A percentile compares a stretch with the other conserved stretches of the same genome.
Evolutionary conservation across 2,888 invertebrate genomes (phyloP).

Genomic region (Sthenelais limicola): DNA sequence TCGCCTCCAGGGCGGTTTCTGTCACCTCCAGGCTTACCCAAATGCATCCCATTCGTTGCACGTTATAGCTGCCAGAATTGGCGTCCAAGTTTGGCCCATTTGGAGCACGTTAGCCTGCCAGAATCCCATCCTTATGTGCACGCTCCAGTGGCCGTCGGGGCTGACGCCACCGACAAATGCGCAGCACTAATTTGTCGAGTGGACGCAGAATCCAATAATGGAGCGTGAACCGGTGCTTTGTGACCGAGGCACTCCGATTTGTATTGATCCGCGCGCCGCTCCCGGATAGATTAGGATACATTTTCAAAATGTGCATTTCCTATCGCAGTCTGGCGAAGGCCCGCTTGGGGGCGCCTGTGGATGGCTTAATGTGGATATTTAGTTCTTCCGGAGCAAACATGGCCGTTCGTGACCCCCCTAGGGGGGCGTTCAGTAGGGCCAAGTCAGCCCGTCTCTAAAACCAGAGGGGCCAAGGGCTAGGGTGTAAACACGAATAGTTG

Average conservation of each 20-base stretch:
- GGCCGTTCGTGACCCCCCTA: background rate
- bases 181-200: slow-evolving; percentile 37
- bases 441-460: too few species aligned
- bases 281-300: slow-evolving; percentile 8
- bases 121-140: background rate
- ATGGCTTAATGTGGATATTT: slow-evolving; percentile 7
- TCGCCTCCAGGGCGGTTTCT: too few species aligned
- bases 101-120: background rate
- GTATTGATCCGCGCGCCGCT: slow-evolving; percentile 20
- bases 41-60: too few species aligned
- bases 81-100: too few species aligned
- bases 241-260: slow-evolving; percentile 34
- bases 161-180: too few species aligned
- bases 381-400: slow-evolving; percentile 16
- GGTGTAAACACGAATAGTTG: too few species aligned
- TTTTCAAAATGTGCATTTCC: slow-evolving; percentile 18
- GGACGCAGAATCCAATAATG: slow-evolving; percentile 34
- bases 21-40: too few species aligned
- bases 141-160: too few species aligned
- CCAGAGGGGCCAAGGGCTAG: background rate
- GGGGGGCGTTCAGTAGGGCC: slow-evolving; percentile 2
- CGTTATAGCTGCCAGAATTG: too few species aligned
- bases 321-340: too few species aligned
- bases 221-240: slow-evolving; percentile 35
- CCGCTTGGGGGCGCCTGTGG: too few species aligned